Conservation (phyloP, 2,888 invertebrate species). For the Aphrophora alni region DNA sequence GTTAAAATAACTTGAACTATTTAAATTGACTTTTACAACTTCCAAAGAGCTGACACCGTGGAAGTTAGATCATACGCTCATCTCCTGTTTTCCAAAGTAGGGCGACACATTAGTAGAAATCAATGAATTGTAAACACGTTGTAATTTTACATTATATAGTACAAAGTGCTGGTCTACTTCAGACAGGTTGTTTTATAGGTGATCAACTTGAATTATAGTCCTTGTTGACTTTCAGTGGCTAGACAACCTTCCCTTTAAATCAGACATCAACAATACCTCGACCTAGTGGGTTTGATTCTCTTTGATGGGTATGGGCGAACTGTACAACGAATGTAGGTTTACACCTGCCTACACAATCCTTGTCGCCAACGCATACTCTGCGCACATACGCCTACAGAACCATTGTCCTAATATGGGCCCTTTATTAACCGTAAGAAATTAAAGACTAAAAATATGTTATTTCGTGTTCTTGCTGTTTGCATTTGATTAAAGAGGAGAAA, state of each 20-base stretch:
- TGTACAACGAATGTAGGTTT: background rate
- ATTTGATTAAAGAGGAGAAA: background rate
- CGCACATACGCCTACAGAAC: background rate
- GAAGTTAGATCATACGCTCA: no score
- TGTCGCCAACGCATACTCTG: background rate
- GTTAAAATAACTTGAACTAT: no score
- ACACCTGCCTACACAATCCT: background rate
- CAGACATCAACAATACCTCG: background rate
- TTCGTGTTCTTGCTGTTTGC: background rate
- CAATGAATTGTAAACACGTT: no score
- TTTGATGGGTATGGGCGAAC: background rate
- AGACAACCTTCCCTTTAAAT: background rate
- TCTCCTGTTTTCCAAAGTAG: no score
- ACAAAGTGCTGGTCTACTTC: no score
- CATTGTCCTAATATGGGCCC: background rate
- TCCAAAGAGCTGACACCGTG: no score
- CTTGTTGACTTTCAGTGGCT: background rate
- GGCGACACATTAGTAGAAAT: no score
- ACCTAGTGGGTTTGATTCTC: background rate
- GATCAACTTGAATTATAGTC: background rate
- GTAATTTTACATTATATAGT: no score
- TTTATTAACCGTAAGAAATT: background rate
- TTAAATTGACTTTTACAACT: no score
- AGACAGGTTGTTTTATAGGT: background rate
- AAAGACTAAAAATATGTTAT: background rate